Percentiles rank a stretch among this genome's conserved stretches.
phyloP scores from a whole-genome alignment of 2,888 invertebrate genomes.

The Limnephilus rhombicus region DNA sequence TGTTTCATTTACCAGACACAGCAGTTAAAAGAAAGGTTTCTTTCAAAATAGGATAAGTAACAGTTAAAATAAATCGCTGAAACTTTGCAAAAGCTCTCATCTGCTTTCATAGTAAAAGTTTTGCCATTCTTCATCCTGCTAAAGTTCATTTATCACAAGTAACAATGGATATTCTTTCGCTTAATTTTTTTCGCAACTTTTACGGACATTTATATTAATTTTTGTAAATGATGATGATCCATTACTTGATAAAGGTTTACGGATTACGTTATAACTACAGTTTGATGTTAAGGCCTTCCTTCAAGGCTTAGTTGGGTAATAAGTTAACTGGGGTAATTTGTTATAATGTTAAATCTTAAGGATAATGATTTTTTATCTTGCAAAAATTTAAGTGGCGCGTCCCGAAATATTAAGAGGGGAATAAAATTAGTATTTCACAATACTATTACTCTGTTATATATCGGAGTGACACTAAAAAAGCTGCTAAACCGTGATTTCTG shows the following conservation, averaged over 20 bases:
- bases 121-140: background rate
- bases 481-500: no score
- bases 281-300: background rate
- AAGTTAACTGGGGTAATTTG: background rate
- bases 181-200: slow-evolving; percentile 1
- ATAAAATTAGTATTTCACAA: no score
- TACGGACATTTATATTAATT: background rate
- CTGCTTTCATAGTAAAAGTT: background rate
- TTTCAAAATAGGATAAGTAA: background rate
- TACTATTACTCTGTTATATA: no score
- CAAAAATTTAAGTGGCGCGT: no score
- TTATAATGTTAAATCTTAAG: background rate
- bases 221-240: background rate
- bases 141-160: slow-evolving; percentile 1
- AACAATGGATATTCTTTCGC: background rate
- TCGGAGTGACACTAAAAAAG: no score
- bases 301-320: background rate
- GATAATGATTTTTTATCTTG: no score
- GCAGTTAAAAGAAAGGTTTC: background rate
- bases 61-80: background rate
- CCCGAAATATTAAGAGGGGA: no score
- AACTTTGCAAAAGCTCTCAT: background rate
- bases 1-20: background rate
- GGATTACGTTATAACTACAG: background rate
- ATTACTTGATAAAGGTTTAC: background rate